phyloP scores from a whole-genome alignment of 2,797 vertebrate genomes.

The Somateria mollissima region DNA sequence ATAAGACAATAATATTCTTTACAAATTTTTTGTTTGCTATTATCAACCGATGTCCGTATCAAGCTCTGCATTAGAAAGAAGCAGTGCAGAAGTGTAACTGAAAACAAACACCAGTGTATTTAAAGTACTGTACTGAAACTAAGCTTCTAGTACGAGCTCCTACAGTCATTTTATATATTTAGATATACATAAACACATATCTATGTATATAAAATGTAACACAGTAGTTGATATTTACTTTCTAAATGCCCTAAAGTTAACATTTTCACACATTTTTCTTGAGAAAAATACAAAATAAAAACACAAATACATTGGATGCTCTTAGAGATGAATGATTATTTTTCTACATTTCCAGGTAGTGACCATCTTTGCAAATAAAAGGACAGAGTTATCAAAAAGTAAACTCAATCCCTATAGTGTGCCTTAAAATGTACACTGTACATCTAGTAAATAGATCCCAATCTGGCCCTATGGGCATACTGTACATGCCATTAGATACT shows the following conservation, averaged over 20 bases:
- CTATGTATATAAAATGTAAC: constrained; percentile 73
- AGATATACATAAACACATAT: constrained; percentile 54
- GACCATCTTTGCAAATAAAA: constrained; percentile 70
- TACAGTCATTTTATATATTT: constrained; percentile 72
- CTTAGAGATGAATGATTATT: constrained; percentile 59
- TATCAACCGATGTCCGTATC: constrained; percentile 44
- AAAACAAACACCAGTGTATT: constrained; percentile 80
- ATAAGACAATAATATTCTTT: constrained; percentile 84
- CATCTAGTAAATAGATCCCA: constrained; percentile 67
- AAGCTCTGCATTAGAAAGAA: constrained; percentile 78
- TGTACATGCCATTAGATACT: constrained; percentile 68
- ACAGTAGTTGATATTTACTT: constrained; percentile 47
- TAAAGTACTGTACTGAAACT: constrained; percentile 85
- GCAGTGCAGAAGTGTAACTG: constrained; percentile 85
- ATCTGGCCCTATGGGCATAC: constrained; percentile 61
- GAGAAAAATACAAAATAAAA: background rate
- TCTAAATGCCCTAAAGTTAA: constrained; percentile 54
- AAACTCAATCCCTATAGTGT: constrained; percentile 77
- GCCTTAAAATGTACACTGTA: constrained; percentile 79
- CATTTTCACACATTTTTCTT: constrained; percentile 34
- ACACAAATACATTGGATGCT: constrained; percentile 37
- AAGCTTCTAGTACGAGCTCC: constrained; percentile 78
- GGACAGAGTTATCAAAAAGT: constrained; percentile 66
- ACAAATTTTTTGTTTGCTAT: constrained; percentile 58
- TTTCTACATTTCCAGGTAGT: constrained; percentile 72